Evolutionary conservation across 1,140 invertebrate species (phyloP).

Genomic region (Drosophila pandora): DNA sequence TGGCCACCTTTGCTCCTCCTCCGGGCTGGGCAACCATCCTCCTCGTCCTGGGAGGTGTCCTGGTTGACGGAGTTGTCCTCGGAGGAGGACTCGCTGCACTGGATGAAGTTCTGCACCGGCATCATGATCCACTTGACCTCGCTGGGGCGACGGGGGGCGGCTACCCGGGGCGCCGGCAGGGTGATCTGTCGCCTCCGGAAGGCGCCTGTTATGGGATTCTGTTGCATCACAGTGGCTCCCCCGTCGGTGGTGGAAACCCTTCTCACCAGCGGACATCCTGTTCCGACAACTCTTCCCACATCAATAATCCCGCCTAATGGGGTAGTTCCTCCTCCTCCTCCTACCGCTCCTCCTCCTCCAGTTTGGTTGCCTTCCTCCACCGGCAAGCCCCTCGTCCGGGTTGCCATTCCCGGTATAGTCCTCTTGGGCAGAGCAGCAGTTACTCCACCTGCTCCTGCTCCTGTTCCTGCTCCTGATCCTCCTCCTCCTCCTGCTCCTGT

Average conservation of each 20-base stretch:
- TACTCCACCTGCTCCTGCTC: background rate
- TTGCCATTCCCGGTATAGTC: background rate
- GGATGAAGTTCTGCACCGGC: slow-evolving; percentile 38
- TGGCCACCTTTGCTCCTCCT: background rate
- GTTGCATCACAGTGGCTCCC: background rate
- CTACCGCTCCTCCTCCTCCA: background rate
- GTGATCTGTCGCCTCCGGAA: background rate
- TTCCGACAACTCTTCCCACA: background rate
- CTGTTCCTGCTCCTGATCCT: background rate
- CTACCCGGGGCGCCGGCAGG: background rate
- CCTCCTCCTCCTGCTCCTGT: background rate
- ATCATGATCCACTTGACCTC: slow-evolving; percentile 53
- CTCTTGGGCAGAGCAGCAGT: background rate
- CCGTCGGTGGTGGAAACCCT: background rate
- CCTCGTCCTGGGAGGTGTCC: background rate
- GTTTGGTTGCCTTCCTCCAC: background rate
- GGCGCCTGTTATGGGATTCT: background rate
- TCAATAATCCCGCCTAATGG: too few relatives aligned
- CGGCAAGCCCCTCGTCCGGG: background rate
- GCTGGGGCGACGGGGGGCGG: background rate
- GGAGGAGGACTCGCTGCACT: slow-evolving; percentile 51
- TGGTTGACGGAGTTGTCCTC: slow-evolving; percentile 6
- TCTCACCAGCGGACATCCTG: background rate
- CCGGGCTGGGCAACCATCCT: background rate
- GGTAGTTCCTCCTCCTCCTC: too few relatives aligned